A percentile compares a stretch with the other conserved stretches of the same genome.
These are phyloP conservation scores for Bombus impatiens DNA, from an alignment of 1,140 invertebrate species.

Conservation along the genomic window DNA sequence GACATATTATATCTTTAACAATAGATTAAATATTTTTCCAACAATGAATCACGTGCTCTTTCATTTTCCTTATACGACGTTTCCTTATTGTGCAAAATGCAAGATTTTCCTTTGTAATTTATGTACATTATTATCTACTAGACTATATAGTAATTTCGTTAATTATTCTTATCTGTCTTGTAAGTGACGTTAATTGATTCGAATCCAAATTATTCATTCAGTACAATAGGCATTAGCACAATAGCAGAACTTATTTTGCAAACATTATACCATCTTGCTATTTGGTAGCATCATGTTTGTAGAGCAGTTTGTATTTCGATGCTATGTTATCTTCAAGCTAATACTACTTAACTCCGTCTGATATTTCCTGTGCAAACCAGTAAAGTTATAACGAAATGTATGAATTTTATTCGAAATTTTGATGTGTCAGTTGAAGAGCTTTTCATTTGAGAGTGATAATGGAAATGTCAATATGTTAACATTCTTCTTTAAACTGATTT, in stretches of 20 bases:
- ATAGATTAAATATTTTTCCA: conserved; percentile 9
- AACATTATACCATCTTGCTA: conserved; percentile 30
- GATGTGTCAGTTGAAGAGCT: neutral
- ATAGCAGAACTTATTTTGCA: conserved; percentile 26
- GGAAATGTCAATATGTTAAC: neutral
- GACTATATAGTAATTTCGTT: neutral
- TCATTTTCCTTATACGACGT: neutral
- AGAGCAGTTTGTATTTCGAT: conserved; percentile 48
- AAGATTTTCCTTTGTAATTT: neutral
- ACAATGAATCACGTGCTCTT: conserved; percentile 5
- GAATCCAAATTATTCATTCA: conserved; percentile 15
- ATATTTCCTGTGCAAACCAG: conserved; percentile 58
- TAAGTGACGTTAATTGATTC: conserved; percentile 3
- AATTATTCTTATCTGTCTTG: neutral
- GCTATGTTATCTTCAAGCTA: conserved; percentile 50
- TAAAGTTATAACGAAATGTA: conserved; percentile 32
- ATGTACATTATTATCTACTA: neutral
- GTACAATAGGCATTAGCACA: conserved; percentile 5
- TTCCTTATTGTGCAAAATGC: neutral
- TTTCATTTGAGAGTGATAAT: neutral
- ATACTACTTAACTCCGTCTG: conserved; percentile 48
- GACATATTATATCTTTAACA: neutral
- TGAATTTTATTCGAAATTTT: conserved; percentile 18
- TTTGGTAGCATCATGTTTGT: conserved; percentile 50
- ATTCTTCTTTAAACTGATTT: neutral